These are phyloP conservation scores for Seriola rivoliana DNA, from an alignment of 2,113 vertebrate species.

Conservation along the genomic window DNA sequence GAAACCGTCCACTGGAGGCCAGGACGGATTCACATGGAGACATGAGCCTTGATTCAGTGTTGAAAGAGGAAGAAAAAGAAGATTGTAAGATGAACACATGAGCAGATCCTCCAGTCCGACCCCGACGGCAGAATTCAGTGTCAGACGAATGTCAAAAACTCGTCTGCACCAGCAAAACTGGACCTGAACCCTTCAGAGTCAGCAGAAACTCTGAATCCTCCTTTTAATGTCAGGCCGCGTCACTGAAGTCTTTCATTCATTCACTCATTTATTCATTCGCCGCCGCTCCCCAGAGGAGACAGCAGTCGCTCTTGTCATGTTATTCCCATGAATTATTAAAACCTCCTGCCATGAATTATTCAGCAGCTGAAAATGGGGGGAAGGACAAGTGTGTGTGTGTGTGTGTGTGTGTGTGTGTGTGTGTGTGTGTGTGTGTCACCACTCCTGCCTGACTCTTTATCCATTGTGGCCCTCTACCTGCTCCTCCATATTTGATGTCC, in stretches of 20 bases:
- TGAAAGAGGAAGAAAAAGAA: neutral
- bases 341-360: constrained; percentile 75
- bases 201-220: constrained; percentile 29
- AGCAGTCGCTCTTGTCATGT: constrained; percentile 72
- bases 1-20: no score
- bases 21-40: no score
- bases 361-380: constrained; percentile 64
- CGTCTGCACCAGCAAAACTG: constrained; percentile 11
- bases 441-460: constrained; percentile 27
- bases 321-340: constrained; percentile 84
- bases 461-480: constrained; percentile 42
- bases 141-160: neutral
- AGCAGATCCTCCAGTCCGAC: neutral
- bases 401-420: constrained; percentile 14
- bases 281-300: constrained; percentile 55
- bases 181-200: neutral
- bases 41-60: no score
- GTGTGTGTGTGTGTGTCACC: neutral
- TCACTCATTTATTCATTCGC: constrained; percentile 61
- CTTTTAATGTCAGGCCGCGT: neutral
- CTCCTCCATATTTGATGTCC: constrained; percentile 61
- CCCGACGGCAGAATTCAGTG: neutral
- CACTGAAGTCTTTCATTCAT: constrained; percentile 47
- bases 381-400: neutral
- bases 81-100: no score